Conservation (phyloP, 2,888 invertebrate species). For the Catocala nupta region DNA sequence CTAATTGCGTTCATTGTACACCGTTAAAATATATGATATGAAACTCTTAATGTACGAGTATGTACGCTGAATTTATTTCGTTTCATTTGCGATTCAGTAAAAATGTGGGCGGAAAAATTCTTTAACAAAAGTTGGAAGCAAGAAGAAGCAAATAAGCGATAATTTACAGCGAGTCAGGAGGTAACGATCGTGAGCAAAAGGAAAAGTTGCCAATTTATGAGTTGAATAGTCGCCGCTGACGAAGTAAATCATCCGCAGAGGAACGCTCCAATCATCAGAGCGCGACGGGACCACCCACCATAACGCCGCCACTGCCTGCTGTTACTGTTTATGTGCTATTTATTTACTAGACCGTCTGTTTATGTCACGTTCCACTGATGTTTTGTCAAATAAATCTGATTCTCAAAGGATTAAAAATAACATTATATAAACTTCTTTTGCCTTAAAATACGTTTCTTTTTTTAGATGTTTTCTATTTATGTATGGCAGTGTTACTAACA, state of each 20-base stretch:
- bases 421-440: no score
- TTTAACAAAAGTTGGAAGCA: conserved; percentile 22
- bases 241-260: conserved; percentile 31
- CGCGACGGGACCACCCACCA: conserved; percentile 7
- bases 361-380: no score
- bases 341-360: no score
- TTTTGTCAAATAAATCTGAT: no score
- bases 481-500: no score
- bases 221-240: conserved; percentile 30
- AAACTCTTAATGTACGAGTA: neutral
- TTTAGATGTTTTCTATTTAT: no score
- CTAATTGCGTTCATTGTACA: neutral
- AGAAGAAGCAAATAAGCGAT: conserved; percentile 33
- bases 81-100: conserved; percentile 18
- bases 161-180: conserved; percentile 23
- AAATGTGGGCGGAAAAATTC: conserved; percentile 17
- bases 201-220: conserved; percentile 50
- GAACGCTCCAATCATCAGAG: conserved; percentile 14
- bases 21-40: neutral
- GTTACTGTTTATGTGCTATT: no score
- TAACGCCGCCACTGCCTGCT: no score
- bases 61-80: conserved; percentile 15
- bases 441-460: no score
- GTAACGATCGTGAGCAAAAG: conserved; percentile 35
- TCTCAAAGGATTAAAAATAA: no score